phyloP scores from a whole-genome alignment of 1,140 invertebrate species.

The Diplogasteroides magnus region DNA sequence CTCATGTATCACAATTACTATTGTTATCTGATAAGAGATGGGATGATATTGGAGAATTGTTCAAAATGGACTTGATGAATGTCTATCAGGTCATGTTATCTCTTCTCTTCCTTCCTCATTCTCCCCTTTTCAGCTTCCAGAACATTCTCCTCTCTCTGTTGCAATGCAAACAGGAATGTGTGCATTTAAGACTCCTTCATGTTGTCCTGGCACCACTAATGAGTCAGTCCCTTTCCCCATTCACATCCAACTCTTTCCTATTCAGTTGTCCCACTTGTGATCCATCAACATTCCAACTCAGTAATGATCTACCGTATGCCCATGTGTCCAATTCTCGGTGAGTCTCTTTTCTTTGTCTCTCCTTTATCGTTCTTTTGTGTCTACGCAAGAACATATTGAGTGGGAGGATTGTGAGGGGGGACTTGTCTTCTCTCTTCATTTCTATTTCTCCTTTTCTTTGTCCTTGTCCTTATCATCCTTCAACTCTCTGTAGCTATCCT shows the following conservation, averaged over 20 bases:
- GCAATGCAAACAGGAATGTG: background rate
- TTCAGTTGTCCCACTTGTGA: background rate
- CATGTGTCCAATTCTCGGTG: no score
- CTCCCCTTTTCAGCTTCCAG: background rate
- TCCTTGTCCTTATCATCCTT: background rate
- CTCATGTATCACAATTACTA: no score
- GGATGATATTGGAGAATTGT: no score
- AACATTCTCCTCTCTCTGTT: background rate
- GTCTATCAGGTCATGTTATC: background rate
- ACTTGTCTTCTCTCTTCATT: background rate
- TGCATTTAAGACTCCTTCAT: background rate
- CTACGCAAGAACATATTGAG: no score
- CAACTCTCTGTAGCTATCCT: background rate
- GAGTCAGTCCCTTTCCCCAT: background rate
- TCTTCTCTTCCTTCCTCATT: background rate
- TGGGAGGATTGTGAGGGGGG: no score
- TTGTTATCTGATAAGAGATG: no score
- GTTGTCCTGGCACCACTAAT: background rate
- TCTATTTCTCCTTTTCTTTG: no score
- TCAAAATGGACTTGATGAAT: no score
- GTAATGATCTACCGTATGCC: no score
- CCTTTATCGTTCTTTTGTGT: no score
- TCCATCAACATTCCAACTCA: no score
- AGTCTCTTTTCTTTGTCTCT: no score
- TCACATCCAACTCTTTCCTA: background rate